Percentiles rank a stretch among this genome's conserved stretches.
Evolutionary conservation across 2,113 vertebrate genomes (phyloP).

Genomic region (Corythoichthys haematopterus): DNA sequence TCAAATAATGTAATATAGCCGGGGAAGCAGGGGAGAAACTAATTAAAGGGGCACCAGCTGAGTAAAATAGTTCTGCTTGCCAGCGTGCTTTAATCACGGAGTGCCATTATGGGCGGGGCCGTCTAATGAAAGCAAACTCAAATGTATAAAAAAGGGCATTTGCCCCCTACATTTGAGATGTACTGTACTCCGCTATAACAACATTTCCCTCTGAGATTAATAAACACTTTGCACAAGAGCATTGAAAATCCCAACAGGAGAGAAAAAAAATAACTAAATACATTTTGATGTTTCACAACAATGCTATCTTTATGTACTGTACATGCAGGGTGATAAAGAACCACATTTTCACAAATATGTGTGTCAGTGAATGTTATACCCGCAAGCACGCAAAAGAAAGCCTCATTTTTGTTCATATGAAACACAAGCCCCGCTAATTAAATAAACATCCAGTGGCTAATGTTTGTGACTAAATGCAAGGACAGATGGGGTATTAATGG

Average conservation of each 20-base stretch:
- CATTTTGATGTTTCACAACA: background rate
- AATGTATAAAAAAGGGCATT: background rate
- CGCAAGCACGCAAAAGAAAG: background rate
- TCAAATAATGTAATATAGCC: slow-evolving; percentile 19
- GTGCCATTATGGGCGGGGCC: slow-evolving; percentile 30
- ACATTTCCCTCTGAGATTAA: background rate
- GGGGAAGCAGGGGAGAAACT: slow-evolving; percentile 41
- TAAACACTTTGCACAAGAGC: background rate
- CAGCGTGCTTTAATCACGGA: slow-evolving; percentile 43
- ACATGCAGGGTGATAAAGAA: background rate
- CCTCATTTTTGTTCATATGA: background rate
- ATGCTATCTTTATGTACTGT: background rate
- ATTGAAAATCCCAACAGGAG: background rate
- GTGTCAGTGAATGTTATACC: background rate
- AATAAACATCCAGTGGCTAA: background rate
- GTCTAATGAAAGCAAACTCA: background rate
- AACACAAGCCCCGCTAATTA: background rate
- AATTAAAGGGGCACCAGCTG: slow-evolving; percentile 38
- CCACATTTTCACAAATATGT: background rate
- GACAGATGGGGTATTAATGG: background rate
- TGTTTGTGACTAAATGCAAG: slow-evolving; percentile 1
- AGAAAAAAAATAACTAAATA: background rate
- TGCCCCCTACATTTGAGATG: background rate
- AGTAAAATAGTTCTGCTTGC: slow-evolving; percentile 30
- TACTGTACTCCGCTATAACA: background rate